A percentile compares a stretch with the other conserved stretches of the same genome.
phyloP scores from a whole-genome alignment of 2,113 vertebrate genomes.

The Bubo scandiacus region DNA sequence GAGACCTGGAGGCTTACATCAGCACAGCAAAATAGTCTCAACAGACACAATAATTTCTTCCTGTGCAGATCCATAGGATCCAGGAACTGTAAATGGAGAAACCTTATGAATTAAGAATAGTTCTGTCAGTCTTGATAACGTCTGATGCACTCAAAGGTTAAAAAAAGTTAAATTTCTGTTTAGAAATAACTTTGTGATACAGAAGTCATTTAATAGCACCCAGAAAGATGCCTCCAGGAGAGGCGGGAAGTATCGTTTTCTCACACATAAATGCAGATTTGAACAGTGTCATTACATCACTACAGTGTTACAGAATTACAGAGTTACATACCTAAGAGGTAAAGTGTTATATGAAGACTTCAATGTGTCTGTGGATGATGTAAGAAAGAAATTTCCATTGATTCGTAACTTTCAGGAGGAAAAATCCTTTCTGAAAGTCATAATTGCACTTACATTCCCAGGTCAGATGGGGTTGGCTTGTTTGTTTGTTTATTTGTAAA shows the following conservation, averaged over 20 bases:
- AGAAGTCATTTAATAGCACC: not conserved
- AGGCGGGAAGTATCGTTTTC: not conserved
- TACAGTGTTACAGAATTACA: not conserved
- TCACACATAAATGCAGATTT: not conserved
- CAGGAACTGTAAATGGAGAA: not conserved
- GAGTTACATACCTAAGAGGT: not conserved
- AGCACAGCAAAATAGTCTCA: not conserved
- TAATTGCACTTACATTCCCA: not conserved
- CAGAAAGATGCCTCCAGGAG: not conserved
- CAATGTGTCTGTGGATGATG: not conserved
- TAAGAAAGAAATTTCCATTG: not conserved
- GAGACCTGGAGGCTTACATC: not conserved
- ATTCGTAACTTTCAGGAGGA: not conserved
- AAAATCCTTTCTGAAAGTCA: not conserved
- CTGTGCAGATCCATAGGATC: not conserved
- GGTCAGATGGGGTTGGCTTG: not conserved
- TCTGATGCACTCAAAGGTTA: not conserved
- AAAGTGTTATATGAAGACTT: not conserved
- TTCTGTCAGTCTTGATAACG: not conserved
- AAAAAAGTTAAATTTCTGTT: not conserved
- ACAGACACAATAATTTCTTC: not conserved
- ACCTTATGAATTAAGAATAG: not conserved
- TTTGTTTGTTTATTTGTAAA: not conserved
- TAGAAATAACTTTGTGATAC: not conserved
- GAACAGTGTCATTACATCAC: not conserved